A percentile compares a stretch with the other conserved stretches of the same genome.
phyloP scores from a whole-genome alignment of 2,113 vertebrate genomes.

The Oreochromis aureus region DNA sequence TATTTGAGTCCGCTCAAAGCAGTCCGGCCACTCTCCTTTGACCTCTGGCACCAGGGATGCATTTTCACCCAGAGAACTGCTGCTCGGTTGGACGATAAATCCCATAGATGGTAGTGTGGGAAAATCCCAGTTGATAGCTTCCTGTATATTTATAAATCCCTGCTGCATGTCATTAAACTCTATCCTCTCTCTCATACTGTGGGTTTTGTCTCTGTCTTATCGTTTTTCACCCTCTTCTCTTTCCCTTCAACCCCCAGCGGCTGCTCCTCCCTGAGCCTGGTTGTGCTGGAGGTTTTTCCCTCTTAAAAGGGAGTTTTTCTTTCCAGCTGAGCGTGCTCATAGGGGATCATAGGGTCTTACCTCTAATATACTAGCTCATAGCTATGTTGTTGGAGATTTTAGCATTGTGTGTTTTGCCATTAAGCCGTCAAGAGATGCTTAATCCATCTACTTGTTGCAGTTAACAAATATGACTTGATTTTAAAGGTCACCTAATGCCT shows the following conservation, averaged over 20 bases:
- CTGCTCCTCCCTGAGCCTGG: neutral
- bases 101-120: neutral
- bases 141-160: neutral
- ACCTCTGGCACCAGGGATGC: neutral
- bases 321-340: neutral
- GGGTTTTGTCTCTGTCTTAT: neutral
- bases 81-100: neutral
- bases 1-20: neutral
- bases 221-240: neutral
- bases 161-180: neutral
- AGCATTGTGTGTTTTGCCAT: neutral
- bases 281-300: neutral
- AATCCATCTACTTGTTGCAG: neutral
- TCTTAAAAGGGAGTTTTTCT: neutral
- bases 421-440: neutral
- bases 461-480: neutral
- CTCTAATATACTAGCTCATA: neutral
- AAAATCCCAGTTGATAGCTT: neutral
- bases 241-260: neutral
- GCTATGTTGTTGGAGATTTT: neutral
- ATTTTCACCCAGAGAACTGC: neutral
- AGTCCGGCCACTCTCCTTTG: neutral
- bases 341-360: neutral
- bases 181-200: accelerated
- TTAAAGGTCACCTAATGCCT: neutral